Base-by-base conservation (phyloP, 2,113 vertebrate genomes). In the Leptosomus discolor region DNA sequence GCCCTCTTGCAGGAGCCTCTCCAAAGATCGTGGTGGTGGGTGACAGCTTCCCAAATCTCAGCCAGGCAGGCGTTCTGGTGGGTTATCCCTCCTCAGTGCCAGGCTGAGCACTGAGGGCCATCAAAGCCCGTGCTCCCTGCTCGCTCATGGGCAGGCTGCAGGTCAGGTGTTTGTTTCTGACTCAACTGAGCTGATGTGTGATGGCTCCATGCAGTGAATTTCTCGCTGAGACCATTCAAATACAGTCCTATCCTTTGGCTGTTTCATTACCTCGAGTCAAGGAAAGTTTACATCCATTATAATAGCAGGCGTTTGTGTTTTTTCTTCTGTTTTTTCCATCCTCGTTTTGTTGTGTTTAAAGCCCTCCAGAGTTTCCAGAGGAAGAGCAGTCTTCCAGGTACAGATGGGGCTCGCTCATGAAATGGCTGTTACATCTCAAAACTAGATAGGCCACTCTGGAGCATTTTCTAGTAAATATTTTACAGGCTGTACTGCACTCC, bases 321-420 rank as follows among this genome's bases (percentile, higher is more conserved):
- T 81, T 98, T 98, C 63, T 98, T 99, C 67, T 99, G 98, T 92
- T 99, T 99, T 96, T 98, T 99, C 85, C 98, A 98, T 94, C 97
- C 98, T 83, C 98, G 97, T 94, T 99, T 99, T 91, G 98, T 99
- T 98, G 98, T 99, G n/a, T 99, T 98, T 88, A 98, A 99, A 96
- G 99, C 99, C 53, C 99, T 99, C 84, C 97, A 98, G 71, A 99
- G 98, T 93, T 99, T 99, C 96, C 99, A 98, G 23, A 99, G 99
- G 91, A 98, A 98, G 90, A 97, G 97, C 13, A 98, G 97, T 24
- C 97, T 99, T 87, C 98, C 99, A 10, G 98, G 98, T 39, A 98
- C 99, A 98, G 98, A 98, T 63, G 98, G 98, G 88, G 98, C 98
- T 79, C 95, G 97, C 46, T 54, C 39, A 4, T 5, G 45, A 68